Evolutionary conservation across 1,140 invertebrate species (phyloP).

Genomic region (Orussus abietinus): DNA sequence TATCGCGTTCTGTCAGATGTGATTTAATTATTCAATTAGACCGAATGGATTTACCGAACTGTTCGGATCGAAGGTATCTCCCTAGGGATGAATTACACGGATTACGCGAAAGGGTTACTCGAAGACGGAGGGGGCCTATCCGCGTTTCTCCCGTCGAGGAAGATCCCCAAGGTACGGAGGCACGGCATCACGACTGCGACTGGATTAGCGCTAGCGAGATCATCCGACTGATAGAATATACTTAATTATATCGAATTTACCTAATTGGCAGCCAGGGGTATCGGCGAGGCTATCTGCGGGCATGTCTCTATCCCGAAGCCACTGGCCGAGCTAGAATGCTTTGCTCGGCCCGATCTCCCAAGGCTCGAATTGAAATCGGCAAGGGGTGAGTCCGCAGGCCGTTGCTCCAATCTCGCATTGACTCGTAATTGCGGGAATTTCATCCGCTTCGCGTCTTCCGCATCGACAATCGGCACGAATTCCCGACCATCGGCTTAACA

Average conservation of each 20-base stretch:
- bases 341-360: conserved; percentile 14
- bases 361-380: conserved; percentile 30
- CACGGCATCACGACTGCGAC: conserved; percentile 11
- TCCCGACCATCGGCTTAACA: no score
- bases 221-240: conserved; percentile 25
- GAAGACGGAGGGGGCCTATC: no score
- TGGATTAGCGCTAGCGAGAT: conserved; percentile 17
- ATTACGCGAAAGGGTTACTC: no score
- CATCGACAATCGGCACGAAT: no score
- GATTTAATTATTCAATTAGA: no score
- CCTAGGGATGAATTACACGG: no score
- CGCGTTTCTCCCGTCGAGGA: no score
- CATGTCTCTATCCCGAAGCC: conserved; percentile 23
- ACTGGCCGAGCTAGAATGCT: neutral
- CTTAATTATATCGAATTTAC: conserved; percentile 37
- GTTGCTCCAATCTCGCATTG: conserved; percentile 14
- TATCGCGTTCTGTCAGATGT: no score
- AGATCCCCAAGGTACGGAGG: no score
- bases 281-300: conserved; percentile 21
- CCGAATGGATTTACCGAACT: no score
- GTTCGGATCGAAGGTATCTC: no score
- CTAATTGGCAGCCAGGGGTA: conserved; percentile 31
- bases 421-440: conserved; percentile 18
- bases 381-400: neutral
- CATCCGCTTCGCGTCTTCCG: no score